Conservation (phyloP, 1,140 invertebrate species). For the Ceratitis capitata region DNA sequence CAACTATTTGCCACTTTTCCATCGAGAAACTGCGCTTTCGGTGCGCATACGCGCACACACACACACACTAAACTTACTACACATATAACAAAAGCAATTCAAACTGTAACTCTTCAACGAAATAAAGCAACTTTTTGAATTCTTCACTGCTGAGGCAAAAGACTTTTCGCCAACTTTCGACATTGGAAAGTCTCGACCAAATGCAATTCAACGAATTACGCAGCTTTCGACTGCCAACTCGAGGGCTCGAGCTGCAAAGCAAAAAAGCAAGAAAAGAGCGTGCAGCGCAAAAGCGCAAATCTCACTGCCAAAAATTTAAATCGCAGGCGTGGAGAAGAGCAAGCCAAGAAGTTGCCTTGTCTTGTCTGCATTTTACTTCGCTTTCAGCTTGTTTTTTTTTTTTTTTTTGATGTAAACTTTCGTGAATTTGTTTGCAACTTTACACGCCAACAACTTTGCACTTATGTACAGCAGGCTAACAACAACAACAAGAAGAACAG, state of each 20-base stretch:
- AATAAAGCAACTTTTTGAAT: background rate
- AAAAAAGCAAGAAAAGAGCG: too few relatives aligned
- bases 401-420: conserved; percentile 1
- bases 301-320: background rate
- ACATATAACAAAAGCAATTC: background rate
- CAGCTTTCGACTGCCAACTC: background rate
- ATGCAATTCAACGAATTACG: conserved; percentile 27
- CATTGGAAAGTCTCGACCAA: conserved; percentile 12
- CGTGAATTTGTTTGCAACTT: conserved; percentile 35
- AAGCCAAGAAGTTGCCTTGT: background rate
- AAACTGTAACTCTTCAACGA: background rate
- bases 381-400: background rate
- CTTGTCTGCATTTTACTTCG: background rate
- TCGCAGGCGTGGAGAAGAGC: background rate
- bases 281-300: background rate
- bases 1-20: background rate
- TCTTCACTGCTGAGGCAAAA: background rate
- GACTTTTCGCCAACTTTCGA: conserved; percentile 22
- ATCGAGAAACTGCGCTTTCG: background rate
- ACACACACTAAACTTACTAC: too few relatives aligned
- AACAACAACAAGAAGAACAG: background rate
- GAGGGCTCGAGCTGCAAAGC: background rate
- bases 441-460: conserved; percentile 24
- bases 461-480: background rate
- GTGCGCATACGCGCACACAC: too few relatives aligned